Base-by-base conservation (phyloP, 2,888 invertebrate genomes). In the Pseudococcus longispinus region DNA sequence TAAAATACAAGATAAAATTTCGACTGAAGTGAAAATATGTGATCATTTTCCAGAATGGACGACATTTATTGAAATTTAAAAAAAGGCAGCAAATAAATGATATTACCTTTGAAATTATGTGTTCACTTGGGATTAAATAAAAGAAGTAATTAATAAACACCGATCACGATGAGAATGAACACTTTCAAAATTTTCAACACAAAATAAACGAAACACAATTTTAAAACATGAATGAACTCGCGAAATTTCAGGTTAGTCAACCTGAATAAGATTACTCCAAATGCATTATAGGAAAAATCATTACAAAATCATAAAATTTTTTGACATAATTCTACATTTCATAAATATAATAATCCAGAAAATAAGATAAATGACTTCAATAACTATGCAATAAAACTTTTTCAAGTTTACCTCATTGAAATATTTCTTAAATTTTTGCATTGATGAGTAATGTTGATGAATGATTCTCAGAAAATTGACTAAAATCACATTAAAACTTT, bases 361-460 rank as follows among this genome's bases (percentile, higher is more conserved):
- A 29, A 1, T 32, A 5, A 2, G n/a, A 29, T 26, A 29, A 70
- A 70, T 29, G 8, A 26, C 5, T 29, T 29, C 6, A 29, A 29
- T 18, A 29, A 8, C n/a, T n/a, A n/a, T n/a, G 15, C 18, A 11
- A 29, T 15, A 70, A 2, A 70, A 26, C 5, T 65, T 65, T 8
- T 20, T 26, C 11, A 26, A 65, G 26, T 26, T 65, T 80, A 80
- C 77, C 42, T 80, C 77, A 42, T 80, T 80, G 20, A 80, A 37
- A 42, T 42, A 80, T 20, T 23, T 80, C 20, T n/a, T 80, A 60
- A 46, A 87, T 44, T 13, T 87, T 60, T 23, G 80, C 77, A 84
- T 23, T n/a, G 85, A 85, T 85, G 70, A 23, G n/a, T n/a, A 60
- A 23, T 23, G 11, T 60, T 23, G 23, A 60, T 9, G 9, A 23